Evolutionary conservation across 2,888 invertebrate species (phyloP).

Genomic region (Pimpla rufipes): DNA sequence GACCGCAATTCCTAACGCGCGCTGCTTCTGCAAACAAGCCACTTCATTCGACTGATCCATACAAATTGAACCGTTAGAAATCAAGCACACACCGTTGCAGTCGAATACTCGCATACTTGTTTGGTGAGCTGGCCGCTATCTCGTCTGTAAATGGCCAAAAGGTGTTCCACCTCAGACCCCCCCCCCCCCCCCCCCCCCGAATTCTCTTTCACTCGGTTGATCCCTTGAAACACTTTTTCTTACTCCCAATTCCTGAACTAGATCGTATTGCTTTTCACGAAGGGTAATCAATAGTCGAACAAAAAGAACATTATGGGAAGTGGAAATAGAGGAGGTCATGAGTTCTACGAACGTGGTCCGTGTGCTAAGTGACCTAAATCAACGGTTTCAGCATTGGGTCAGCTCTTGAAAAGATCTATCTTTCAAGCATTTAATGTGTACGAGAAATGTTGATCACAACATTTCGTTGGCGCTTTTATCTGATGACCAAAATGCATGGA

Average conservation of each 20-base stretch:
- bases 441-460: neutral
- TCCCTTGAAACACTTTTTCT: slow-evolving; percentile 37
- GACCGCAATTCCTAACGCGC: slow-evolving; percentile 53
- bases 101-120: slow-evolving; percentile 33
- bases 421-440: neutral
- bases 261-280: slow-evolving; percentile 17
- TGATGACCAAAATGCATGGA: too few species aligned
- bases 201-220: slow-evolving; percentile 26
- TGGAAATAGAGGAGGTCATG: slow-evolving; percentile 1
- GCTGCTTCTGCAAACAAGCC: slow-evolving; percentile 56
- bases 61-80: slow-evolving; percentile 57
- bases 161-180: slow-evolving; percentile 24
- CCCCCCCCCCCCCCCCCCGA: too few species aligned
- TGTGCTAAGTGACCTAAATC: neutral
- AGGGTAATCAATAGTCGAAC: slow-evolving; percentile 36
- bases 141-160: slow-evolving; percentile 55
- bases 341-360: slow-evolving; percentile 3
- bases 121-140: slow-evolving; percentile 27
- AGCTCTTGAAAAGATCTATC: neutral
- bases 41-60: slow-evolving; percentile 42
- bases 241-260: slow-evolving; percentile 5
- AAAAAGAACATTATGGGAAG: neutral
- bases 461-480: neutral
- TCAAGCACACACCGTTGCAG: slow-evolving; percentile 30
- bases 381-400: neutral